Conservation (phyloP, 1,140 invertebrate species). For the roundworm (Caenorhabditis elegans) region DNA sequence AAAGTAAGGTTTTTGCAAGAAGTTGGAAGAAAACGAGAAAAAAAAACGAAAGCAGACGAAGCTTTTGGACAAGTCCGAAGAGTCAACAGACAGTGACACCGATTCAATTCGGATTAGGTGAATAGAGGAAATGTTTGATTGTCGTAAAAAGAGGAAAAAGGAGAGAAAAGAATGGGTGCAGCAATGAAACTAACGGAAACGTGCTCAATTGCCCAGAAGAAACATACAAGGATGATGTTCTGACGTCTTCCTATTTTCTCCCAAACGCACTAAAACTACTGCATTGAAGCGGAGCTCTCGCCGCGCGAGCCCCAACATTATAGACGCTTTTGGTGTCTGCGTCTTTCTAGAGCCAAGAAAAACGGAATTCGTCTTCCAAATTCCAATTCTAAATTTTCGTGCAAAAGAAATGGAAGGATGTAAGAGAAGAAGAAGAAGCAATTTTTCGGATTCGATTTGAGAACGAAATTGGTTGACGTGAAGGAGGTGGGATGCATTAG, state of each 20-base stretch:
- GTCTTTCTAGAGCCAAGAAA: background rate
- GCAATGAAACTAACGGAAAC: background rate
- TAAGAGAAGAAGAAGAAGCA: slow-evolving; percentile 5
- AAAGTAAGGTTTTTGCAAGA: background rate
- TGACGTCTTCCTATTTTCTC: background rate
- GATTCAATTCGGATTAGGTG: slow-evolving; percentile 20
- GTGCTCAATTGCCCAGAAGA: slow-evolving; percentile 21
- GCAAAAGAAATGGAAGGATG: too few relatives aligned
- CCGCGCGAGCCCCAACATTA: too few relatives aligned
- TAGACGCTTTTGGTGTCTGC: background rate
- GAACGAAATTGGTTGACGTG: slow-evolving; percentile 19
- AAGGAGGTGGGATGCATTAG: slow-evolving; percentile 9
- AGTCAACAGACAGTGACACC: slow-evolving; percentile 20
- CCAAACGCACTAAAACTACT: background rate
- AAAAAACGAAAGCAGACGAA: background rate
- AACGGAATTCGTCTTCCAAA: background rate
- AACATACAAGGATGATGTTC: background rate
- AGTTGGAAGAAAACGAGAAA: background rate
- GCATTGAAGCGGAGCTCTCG: too few relatives aligned
- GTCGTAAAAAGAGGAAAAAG: background rate
- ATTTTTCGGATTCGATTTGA: slow-evolving; percentile 19
- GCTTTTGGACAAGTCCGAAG: background rate
- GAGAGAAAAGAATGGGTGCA: background rate
- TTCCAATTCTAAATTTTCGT: background rate
- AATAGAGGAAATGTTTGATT: slow-evolving; percentile 21